Conservation (phyloP, 1,140 invertebrate species). For the Drosophila dunni region DNA sequence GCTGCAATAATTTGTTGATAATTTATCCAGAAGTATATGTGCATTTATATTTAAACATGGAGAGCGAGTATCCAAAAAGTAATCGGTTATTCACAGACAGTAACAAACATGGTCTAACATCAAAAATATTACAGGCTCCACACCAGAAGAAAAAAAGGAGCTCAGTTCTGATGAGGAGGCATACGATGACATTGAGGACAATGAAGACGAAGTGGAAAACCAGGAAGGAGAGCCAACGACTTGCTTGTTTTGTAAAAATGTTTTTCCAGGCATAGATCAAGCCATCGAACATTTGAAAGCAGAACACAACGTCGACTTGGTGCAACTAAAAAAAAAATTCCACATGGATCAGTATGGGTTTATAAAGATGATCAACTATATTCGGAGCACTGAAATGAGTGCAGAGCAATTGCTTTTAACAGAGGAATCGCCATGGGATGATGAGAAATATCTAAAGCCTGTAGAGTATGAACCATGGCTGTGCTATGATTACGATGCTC, state of each 20-base stretch:
- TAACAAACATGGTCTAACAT: background rate
- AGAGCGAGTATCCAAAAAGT: conserved; percentile 50
- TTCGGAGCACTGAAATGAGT: conserved; percentile 88
- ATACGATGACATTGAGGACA: conserved; percentile 64
- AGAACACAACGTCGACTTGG: conserved; percentile 90
- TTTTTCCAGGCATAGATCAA: conserved; percentile 85
- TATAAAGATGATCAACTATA: conserved; percentile 94
- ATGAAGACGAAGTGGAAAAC: conserved; percentile 60
- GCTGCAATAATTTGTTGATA: background rate
- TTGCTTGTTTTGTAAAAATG: conserved; percentile 86
- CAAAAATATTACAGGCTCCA: background rate
- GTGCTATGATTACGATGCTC: conserved; percentile 87
- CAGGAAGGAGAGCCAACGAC: conserved; percentile 72
- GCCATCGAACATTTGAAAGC: conserved; percentile 86
- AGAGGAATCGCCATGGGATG: conserved; percentile 87
- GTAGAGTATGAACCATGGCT: conserved; percentile 92
- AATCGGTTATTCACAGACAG: background rate
- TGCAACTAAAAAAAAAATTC: conserved; percentile 88
- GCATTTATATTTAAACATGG: conserved; percentile 37
- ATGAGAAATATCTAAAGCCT: conserved; percentile 92
- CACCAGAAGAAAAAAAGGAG: background rate
- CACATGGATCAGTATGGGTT: conserved; percentile 93
- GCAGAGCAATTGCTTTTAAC: conserved; percentile 86
- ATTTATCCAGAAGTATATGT: background rate
- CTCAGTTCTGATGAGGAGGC: conserved; percentile 62